These are phyloP conservation scores for Pitta sordida DNA, from an alignment of 2,113 vertebrate genomes.

Conservation along the genomic window DNA sequence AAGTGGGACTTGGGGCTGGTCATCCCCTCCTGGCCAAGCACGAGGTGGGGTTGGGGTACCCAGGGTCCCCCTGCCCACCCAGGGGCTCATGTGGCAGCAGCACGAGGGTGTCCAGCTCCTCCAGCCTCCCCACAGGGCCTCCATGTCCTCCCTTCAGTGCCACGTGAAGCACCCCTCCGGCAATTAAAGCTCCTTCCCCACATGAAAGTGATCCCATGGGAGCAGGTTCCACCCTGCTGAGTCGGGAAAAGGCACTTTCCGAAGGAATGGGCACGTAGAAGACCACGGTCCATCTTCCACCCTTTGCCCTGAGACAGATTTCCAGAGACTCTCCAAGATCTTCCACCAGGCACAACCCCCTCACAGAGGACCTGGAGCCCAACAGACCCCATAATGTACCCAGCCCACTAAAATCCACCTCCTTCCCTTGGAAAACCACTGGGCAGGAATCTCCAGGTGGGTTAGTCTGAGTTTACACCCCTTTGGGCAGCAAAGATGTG, in stretches of 20 bases:
- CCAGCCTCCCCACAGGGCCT: neutral
- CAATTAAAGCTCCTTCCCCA: neutral
- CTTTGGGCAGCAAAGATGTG: rapidly evolving
- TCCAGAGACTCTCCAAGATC: rapidly evolving
- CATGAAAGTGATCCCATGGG: rapidly evolving
- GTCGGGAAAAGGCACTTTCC: rapidly evolving
- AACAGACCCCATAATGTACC: rapidly evolving
- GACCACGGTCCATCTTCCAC: rapidly evolving
- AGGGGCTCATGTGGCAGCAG: neutral
- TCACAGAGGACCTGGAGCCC: rapidly evolving
- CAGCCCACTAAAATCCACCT: neutral
- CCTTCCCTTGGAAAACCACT: rapidly evolving
- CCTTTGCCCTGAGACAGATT: neutral
- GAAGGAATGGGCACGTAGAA: rapidly evolving
- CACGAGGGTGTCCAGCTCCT: rapidly evolving
- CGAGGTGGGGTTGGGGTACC: rapidly evolving
- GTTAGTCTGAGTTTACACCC: rapidly evolving
- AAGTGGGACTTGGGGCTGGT: neutral
- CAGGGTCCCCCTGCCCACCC: neutral
- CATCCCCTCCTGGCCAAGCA: rapidly evolving
- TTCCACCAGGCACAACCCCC: neutral
- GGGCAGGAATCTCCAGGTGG: neutral
- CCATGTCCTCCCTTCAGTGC: rapidly evolving
- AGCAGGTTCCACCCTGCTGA: rapidly evolving
- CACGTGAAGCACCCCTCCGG: rapidly evolving